Evolutionary conservation across 1,140 invertebrate genomes (phyloP).

Genomic region (Drosophila funebris): DNA sequence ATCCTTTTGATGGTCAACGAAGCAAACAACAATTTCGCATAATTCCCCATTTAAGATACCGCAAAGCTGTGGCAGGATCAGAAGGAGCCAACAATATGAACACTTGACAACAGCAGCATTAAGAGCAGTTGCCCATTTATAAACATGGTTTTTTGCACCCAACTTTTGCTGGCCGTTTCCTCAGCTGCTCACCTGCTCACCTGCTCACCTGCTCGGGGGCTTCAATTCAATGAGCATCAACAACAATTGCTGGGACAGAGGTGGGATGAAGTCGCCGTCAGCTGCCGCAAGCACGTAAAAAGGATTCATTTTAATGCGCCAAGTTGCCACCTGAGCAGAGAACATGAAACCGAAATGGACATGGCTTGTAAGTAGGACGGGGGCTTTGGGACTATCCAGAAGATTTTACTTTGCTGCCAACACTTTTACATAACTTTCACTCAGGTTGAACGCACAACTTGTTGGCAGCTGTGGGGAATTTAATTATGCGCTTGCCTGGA

Average conservation of each 20-base stretch:
- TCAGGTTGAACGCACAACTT: constrained; percentile 8
- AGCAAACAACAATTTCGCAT: constrained; percentile 8
- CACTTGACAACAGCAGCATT: not conserved
- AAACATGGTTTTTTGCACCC: constrained; percentile 10
- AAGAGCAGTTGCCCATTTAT: constrained; percentile 5
- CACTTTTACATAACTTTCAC: constrained; percentile 31
- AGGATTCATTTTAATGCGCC: constrained; percentile 66
- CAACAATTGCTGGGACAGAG: constrained; percentile 37
- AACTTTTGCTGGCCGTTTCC: not conserved
- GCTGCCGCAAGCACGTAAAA: constrained; percentile 63
- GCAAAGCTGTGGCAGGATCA: constrained; percentile 9
- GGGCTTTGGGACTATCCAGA: constrained; percentile 9
- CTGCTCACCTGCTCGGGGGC: not conserved
- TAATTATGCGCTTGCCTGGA: constrained; percentile 33
- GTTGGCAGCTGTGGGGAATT: constrained; percentile 33
- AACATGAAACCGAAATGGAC: constrained; percentile 45
- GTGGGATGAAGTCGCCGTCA: constrained; percentile 6
- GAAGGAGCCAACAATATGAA: constrained; percentile 5
- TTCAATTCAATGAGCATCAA: constrained; percentile 58
- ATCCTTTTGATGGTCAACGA: not conserved
- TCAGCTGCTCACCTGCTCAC: not conserved
- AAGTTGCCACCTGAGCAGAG: constrained; percentile 28
- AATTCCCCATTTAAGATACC: constrained; percentile 10
- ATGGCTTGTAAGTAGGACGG: constrained; percentile 26
- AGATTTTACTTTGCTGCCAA: constrained; percentile 11